phyloP scores from a whole-genome alignment of 2,888 invertebrate genomes.

The Heliconius hortense region DNA sequence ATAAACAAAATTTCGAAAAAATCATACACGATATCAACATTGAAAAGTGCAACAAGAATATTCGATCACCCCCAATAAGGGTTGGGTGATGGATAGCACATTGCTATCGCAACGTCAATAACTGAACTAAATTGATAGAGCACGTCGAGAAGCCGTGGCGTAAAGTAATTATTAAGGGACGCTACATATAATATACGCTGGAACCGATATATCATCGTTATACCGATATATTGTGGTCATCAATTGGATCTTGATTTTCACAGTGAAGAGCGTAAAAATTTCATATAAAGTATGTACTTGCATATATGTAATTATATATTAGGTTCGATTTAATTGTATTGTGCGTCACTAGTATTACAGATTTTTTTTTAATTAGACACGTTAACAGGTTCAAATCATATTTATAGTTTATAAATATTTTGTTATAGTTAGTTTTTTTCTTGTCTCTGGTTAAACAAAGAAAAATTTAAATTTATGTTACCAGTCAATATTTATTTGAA shows the following conservation, averaged over 20 bases:
- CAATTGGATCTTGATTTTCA: conserved; percentile 19
- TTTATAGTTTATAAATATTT: no score
- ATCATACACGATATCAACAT: conserved; percentile 22
- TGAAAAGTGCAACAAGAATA: conserved; percentile 35
- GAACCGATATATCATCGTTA: conserved; percentile 33
- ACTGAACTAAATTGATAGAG: conserved; percentile 72
- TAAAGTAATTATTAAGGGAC: conserved; percentile 37
- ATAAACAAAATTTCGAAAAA: conserved; percentile 1
- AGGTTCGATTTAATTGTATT: background rate
- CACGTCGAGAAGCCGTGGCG: conserved; percentile 51
- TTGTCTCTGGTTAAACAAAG: no score
- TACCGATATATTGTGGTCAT: conserved; percentile 22
- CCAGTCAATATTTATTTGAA: no score
- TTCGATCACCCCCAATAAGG: conserved; percentile 49
- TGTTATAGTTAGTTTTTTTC: no score
- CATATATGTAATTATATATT: background rate
- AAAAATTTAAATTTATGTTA: no score
- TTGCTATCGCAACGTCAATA: conserved; percentile 63
- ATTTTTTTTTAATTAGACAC: no score
- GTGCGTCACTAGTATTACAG: no score
- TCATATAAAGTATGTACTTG: background rate
- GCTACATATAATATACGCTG: conserved; percentile 21
- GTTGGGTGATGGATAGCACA: conserved; percentile 67
- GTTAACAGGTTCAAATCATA: no score
- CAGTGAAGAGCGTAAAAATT: background rate